Percentiles rank a stretch among this genome's conserved stretches.
These are phyloP conservation scores for Xylota sylvarum DNA, from an alignment of 2,888 invertebrate genomes.

Conservation along the genomic window DNA sequence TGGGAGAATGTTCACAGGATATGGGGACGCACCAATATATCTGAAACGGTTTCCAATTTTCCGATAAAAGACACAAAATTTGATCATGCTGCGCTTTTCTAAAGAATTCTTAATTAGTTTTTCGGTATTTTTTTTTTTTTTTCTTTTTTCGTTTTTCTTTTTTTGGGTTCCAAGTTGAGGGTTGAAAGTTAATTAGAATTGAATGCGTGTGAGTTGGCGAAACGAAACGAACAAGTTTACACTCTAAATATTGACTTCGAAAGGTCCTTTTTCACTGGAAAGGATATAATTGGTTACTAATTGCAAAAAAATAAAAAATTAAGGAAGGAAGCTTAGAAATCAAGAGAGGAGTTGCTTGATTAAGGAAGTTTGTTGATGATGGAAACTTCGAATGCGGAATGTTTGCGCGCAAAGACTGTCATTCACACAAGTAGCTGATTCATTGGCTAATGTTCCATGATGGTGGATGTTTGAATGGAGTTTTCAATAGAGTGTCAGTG, in stretches of 20 bases:
- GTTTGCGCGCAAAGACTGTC: conserved; percentile 29
- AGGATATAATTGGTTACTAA: conserved; percentile 48
- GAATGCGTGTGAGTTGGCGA: conserved; percentile 29
- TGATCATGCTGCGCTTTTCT: conserved; percentile 55
- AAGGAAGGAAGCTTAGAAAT: conserved; percentile 31
- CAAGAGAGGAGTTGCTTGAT: conserved; percentile 60
- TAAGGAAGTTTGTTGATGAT: conserved; percentile 58
- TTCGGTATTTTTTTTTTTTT: background rate
- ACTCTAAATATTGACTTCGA: conserved; percentile 45
- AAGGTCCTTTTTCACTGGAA: background rate
- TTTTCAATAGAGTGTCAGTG: background rate
- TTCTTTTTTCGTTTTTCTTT: conserved; percentile 1
- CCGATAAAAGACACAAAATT: conserved; percentile 40
- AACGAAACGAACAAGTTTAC: conserved; percentile 18
- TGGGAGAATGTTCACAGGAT: conserved; percentile 27
- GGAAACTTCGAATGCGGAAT: conserved; percentile 31
- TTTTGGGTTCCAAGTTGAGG: background rate
- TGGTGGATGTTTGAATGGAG: conserved; percentile 38
- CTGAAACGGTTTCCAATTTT: conserved; percentile 42
- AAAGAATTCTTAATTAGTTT: conserved; percentile 61
- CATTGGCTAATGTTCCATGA: conserved; percentile 58
- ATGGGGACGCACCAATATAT: background rate
- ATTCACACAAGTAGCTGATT: conserved; percentile 52
- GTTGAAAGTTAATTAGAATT: conserved; percentile 66
- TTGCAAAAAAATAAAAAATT: conserved; percentile 22